Evolutionary conservation across 2,113 vertebrate genomes (phyloP), one percentile per base, ranked within the genome.

Genomic region (Hucho hucho): DNA sequence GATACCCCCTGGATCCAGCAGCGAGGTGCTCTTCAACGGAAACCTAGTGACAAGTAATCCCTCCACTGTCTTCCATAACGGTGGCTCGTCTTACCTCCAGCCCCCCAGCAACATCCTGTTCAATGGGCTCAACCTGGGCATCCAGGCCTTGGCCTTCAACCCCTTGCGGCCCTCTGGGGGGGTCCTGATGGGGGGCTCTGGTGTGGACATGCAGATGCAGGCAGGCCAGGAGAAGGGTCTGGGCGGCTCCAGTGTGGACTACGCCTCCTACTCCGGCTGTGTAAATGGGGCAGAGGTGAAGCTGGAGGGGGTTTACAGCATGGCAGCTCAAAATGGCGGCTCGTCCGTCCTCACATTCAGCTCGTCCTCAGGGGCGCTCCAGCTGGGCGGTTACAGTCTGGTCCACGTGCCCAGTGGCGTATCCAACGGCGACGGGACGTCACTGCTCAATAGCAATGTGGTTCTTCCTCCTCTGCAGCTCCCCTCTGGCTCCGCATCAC

Each of bases 321-420:
- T 94, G 81, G 88, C 92, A n/a, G 93, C 93, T 66, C 95, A 98
- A 86, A 97, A 96, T 5, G 95, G 94, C 71, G 91, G 93, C 79
- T 94, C 96, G 77, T 95, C 95, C 0, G 93, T 97, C 58, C 93
- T 98, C 87, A 96, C 96, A 73, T 97, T 98, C 89, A 96, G 95
- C 86, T 92, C 95, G 25, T 85, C 91, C 1, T 86, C 91, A 22
- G 90, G 88, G 76, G 93, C 94, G 47, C 93, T 97, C 85, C 97
- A 98, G 90, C 94, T 98, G 88, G 96, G 96, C 86, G 95, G 95
- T 72, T 99, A 99, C 91, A 95, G 95, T 86, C 94, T 99, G 87
- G 96, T 97, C 85, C 96, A 96, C 86, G 95, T 98, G 85, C 95
- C 96, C 24, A 95, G 93, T 85, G 93, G 86, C 16, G 88, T 88